These are phyloP conservation scores for Gymnoscelis rufifasciata DNA, from an alignment of 2,888 invertebrate genomes.

Conservation along the genomic window DNA sequence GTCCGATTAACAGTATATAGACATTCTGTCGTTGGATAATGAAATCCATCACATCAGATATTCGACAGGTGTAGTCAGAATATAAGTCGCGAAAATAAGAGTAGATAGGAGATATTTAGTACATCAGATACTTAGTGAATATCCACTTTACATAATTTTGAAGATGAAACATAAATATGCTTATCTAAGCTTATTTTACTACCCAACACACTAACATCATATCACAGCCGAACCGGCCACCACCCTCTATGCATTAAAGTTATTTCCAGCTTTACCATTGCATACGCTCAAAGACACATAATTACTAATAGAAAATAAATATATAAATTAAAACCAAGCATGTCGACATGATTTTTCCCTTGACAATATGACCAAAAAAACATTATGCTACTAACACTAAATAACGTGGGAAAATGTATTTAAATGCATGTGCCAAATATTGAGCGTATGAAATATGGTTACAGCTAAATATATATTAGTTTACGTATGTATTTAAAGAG, in stretches of 20 bases:
- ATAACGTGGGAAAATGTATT: too few relatives aligned
- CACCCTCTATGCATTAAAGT: constrained; percentile 32
- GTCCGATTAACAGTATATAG: too few relatives aligned
- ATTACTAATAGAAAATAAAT: not conserved
- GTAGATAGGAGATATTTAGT: too few relatives aligned
- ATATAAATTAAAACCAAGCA: too few relatives aligned
- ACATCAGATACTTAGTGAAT: too few relatives aligned
- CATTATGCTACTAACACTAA: too few relatives aligned
- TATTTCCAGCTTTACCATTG: not conserved
- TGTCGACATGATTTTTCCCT: too few relatives aligned
- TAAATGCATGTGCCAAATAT: not conserved
- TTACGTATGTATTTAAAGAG: constrained; percentile 19
- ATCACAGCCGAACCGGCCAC: constrained; percentile 70
- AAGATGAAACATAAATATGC: constrained; percentile 18
- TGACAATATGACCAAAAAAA: too few relatives aligned
- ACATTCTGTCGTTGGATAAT: too few relatives aligned
- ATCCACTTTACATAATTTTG: not conserved
- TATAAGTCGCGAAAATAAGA: too few relatives aligned
- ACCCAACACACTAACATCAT: constrained; percentile 35
- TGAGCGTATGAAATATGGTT: not conserved
- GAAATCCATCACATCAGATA: too few relatives aligned
- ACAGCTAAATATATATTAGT: constrained; percentile 12
- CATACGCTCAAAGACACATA: constrained; percentile 5
- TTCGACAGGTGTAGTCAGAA: too few relatives aligned
- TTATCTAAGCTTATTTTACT: constrained; percentile 33